Percentiles rank a stretch among this genome's conserved stretches.
These are phyloP conservation scores for Meriones psammophilus DNA, from an alignment of 2,797 vertebrate species.

Conservation along the genomic window DNA sequence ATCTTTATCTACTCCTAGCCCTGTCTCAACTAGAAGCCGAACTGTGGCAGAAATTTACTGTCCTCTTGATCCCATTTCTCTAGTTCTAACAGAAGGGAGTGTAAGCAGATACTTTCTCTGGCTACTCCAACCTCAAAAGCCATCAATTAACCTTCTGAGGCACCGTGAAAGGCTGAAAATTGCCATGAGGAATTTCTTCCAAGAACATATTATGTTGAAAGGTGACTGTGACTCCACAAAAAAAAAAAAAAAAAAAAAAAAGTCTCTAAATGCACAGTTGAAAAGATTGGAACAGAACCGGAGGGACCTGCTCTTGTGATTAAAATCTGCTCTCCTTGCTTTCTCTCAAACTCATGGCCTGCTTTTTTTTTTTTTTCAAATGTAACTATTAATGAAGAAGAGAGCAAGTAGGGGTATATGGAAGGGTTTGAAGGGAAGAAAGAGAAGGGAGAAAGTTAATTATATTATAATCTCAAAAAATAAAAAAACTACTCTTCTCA, in stretches of 20 bases:
- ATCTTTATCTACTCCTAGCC: not conserved
- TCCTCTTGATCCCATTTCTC: not conserved
- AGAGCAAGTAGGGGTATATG: not conserved
- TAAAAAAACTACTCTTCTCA: not conserved
- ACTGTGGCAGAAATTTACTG: not conserved
- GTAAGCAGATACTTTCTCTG: not conserved
- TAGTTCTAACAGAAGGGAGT: not conserved
- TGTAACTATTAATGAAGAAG: not conserved
- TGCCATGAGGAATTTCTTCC: not conserved
- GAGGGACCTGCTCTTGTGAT: not conserved
- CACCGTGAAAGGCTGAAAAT: not conserved
- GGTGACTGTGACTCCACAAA: not conserved
- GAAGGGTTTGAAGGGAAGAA: not conserved
- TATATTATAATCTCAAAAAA: not conserved
- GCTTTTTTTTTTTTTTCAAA: not conserved
- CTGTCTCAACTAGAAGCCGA: not conserved
- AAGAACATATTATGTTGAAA: not conserved
- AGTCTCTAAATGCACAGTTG: not conserved
- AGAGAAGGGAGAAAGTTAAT: not conserved
- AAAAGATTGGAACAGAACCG: not conserved
- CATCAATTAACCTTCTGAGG: not conserved
- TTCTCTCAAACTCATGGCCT: not conserved
- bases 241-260: not conserved
- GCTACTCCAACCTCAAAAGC: not conserved
- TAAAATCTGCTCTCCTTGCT: conserved; percentile 23